Base-by-base conservation (phyloP, 2,888 invertebrate genomes). In the Habrosyne pyritoides region DNA sequence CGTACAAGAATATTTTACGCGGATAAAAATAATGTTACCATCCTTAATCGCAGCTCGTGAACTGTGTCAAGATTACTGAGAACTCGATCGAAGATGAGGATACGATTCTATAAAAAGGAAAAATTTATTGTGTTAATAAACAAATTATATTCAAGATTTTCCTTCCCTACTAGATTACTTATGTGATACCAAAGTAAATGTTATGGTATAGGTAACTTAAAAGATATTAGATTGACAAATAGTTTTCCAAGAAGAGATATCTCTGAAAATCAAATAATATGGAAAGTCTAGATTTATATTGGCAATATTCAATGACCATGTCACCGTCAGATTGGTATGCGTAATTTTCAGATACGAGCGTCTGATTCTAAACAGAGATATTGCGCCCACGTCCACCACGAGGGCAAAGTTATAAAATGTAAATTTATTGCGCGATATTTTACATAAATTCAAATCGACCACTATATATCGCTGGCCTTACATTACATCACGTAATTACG, bases 341-440 rank as follows among this genome's bases (percentile, higher is more conserved):
- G 78, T 76, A 87, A 84, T 83, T 86, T 83, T 68, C 79, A 74
- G 83, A 86, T 83, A 85, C 79, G 74, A 66, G 76, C 70, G 69
- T 73, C 73, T 76, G 89, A 89, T 87, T 76, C 87, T 86, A 86
- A 90, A 84, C 84, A 84, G 83, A 88, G 91, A 92, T 91, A 89
- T 76, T 75, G 83, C 79, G 77, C 79, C 79, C 82, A 79, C 81
- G 79, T 75, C 73, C 73, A 69, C 76, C 71, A 78, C 79, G 80
- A 86, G 73, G 79, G 84, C 81, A 79, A 80, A 86, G 74, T 87
- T 86, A 87, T 89, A 91, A 91, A 88, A 92, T 91, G 89, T 88
- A 88, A 91, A 91, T 92, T 91, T 90, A 91, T 89, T 84, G 86
- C 86, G 80, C 83, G 85, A 89, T 89, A 87, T 87, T 91, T 90